Base-by-base conservation (phyloP, 2,797 vertebrate genomes). In the Micrastur ruficollis region DNA sequence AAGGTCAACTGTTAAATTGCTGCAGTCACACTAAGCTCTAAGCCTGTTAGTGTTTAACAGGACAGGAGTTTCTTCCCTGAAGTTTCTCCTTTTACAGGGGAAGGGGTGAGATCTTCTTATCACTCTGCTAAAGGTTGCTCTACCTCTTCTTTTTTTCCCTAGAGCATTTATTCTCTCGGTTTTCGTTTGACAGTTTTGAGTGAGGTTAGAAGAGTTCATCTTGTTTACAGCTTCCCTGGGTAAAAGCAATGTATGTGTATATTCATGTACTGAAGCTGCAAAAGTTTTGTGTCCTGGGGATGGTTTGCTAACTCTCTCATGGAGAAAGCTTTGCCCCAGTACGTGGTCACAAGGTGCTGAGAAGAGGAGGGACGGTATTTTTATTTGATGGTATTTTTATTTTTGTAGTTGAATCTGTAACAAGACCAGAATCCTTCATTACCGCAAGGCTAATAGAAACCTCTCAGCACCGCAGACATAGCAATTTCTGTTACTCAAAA, bases 1-100 rank as follows among this genome's bases (percentile, higher is more conserved):
- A 96, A 97, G 94, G 95, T 95, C 96, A 94, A n/a, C 71, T 71
- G 63, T 40, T 92, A 92, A 97, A 96, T 91, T 84, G 81, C 83
- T 92, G 76, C 67, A 80, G 79, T 79, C 90, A 94, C 79, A 72
- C 79, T 21, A 27, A 93, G 47, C 73, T 66, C 81, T 85, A 90
- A 95, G 81, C 89, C 66, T 91, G 90, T 93, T 94, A 90, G n/a
- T 38, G 53, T 71, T 91, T 44, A 49, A 36, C 66, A 80, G 81
- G 70, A 56, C 11, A 16, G 63, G 47, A 70, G 49, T 29, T 62
- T 79, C 78, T 84, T 36, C 40, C 52, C 59, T 83, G 56, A 49
- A 86, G 58, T 79, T 87, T 89, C 73, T 92, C 56, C 55, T 47
- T 89, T 91, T 81, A 50, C 21, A 40, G 46, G 5, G 34, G 52